Conservation (phyloP, 2,113 vertebrate genomes). For the Mola mola region DNA sequence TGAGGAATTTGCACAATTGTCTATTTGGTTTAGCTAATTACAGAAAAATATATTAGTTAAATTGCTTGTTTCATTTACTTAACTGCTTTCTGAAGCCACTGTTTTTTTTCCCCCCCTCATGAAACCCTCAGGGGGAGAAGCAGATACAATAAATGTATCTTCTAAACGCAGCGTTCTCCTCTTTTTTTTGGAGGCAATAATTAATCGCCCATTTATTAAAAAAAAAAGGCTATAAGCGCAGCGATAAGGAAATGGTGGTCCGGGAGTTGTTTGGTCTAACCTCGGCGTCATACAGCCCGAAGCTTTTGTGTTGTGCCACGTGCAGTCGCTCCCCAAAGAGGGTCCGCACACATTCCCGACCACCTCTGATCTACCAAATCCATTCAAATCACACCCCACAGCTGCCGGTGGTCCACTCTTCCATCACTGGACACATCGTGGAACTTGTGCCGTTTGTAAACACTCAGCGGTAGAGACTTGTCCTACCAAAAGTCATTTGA, state of each 20-base stretch:
- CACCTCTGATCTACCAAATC: constrained; percentile 49
- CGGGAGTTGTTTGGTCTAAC: constrained; percentile 63
- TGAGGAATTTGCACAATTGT: constrained; percentile 35
- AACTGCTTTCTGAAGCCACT: constrained; percentile 29
- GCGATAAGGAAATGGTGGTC: constrained; percentile 61
- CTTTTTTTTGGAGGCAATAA: constrained; percentile 62
- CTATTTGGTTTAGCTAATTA: constrained; percentile 56
- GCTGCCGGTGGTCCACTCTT: constrained; percentile 29
- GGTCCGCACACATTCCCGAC: constrained; percentile 29
- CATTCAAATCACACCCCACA: constrained; percentile 35
- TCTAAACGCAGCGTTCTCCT: constrained; percentile 64
- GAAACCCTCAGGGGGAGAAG: constrained; percentile 43
- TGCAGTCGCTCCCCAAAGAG: constrained; percentile 27
- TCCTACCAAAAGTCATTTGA: constrained; percentile 67
- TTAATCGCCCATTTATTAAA: constrained; percentile 72
- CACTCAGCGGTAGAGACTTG: constrained; percentile 28
- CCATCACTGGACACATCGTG: neutral
- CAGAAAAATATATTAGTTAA: constrained; percentile 45
- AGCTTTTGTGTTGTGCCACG: constrained; percentile 53
- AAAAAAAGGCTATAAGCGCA: constrained; percentile 44
- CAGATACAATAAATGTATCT: constrained; percentile 72
- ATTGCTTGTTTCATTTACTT: constrained; percentile 57
- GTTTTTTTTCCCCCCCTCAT: constrained; percentile 9
- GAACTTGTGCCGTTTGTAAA: constrained; percentile 7
- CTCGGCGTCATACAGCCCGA: constrained; percentile 51